A percentile compares a stretch with the other conserved stretches of the same genome.
phyloP scores from a whole-genome alignment of 2,888 invertebrate species.

The Lycophotia porphyrea region DNA sequence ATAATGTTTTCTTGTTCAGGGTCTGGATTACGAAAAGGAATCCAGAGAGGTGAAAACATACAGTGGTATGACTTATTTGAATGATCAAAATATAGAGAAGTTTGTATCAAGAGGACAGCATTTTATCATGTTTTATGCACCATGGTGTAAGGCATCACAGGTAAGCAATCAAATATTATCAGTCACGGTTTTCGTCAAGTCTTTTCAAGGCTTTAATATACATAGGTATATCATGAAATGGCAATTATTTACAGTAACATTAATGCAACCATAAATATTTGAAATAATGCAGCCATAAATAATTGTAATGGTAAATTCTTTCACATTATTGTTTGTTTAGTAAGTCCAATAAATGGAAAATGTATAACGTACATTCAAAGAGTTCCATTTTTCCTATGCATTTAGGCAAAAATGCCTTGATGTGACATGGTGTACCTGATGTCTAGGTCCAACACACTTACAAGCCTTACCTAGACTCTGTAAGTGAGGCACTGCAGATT shows the following conservation, averaged over 20 bases:
- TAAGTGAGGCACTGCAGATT: neutral
- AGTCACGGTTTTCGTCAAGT: neutral
- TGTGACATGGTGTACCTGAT: neutral
- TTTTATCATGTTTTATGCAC: conserved; percentile 97
- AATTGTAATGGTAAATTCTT: neutral
- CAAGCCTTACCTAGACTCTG: neutral
- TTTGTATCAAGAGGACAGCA: conserved; percentile 94
- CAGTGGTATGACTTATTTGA: conserved; percentile 93
- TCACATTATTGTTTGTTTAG: neutral
- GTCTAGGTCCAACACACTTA: neutral
- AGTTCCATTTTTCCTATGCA: neutral
- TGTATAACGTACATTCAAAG: neutral
- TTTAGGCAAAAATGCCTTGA: neutral
- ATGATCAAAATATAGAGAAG: conserved; percentile 94
- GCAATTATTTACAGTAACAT: conserved; percentile 14
- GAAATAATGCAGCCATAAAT: conserved; percentile 1
- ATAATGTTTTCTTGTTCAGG: conserved; percentile 65
- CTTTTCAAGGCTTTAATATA: neutral
- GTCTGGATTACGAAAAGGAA: conserved; percentile 65
- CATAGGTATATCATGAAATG: conserved; percentile 5
- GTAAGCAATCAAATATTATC: conserved; percentile 78
- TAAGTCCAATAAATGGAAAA: neutral
- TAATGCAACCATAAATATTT: conserved; percentile 2
- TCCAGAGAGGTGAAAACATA: conserved; percentile 89
- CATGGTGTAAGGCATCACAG: conserved; percentile 97